A percentile compares a stretch with the other conserved stretches of the same genome.
These are phyloP conservation scores for Dolichomitus sp. DNA, from an alignment of 2,888 invertebrate genomes.

Conservation along the genomic window DNA sequence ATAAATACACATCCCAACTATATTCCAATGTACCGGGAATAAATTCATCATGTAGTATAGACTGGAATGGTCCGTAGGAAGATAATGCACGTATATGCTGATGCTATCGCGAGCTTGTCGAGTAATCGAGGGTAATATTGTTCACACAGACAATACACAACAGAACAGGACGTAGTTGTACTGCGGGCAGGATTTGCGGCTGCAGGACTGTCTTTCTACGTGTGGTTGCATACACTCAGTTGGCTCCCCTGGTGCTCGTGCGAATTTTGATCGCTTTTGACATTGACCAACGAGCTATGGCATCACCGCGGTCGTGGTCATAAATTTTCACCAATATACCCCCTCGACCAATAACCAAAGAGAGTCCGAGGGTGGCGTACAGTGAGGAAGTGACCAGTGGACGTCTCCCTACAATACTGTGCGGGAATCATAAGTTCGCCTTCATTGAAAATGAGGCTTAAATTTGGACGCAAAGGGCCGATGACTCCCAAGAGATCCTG, in stretches of 20 bases:
- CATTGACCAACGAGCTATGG: slow-evolving; percentile 68
- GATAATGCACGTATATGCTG: slow-evolving; percentile 7
- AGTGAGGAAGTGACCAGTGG: neutral
- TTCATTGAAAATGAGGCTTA: neutral
- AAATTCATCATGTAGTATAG: neutral
- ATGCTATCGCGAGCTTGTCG: neutral
- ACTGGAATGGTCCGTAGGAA: neutral
- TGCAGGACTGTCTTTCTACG: slow-evolving; percentile 47
- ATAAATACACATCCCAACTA: no score
- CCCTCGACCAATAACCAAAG: slow-evolving; percentile 65
- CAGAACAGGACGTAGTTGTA: neutral
- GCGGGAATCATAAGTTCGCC: neutral
- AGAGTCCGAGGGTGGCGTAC: slow-evolving; percentile 1
- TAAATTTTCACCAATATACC: slow-evolving; percentile 67
- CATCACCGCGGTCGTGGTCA: slow-evolving; percentile 52
- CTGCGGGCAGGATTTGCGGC: slow-evolving; percentile 49
- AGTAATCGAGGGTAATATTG: slow-evolving; percentile 30
- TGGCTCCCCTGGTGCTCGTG: neutral
- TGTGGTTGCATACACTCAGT: slow-evolving; percentile 48
- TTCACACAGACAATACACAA: neutral
- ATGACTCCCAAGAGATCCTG: neutral
- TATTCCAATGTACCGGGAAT: neutral
- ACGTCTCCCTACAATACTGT: neutral
- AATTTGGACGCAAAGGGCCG: neutral
- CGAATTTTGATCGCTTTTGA: slow-evolving; percentile 66